Evolutionary conservation across 2,797 vertebrate species (phyloP), one percentile per base, ranked within the genome.

Genomic region (Diplodus puntazzo): DNA sequence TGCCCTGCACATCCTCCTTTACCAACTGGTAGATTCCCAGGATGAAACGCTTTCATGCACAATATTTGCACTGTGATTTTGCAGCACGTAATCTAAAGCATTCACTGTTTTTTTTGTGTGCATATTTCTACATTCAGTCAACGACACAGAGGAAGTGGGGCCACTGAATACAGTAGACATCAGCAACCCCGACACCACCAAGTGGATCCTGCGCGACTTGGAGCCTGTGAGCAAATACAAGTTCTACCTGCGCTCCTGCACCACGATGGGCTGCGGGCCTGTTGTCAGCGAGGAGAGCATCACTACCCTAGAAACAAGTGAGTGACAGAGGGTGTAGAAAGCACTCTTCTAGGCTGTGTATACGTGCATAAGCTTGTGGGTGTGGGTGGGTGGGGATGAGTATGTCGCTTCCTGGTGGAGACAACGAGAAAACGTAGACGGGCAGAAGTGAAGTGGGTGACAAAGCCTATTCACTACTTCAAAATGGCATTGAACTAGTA

Each of bases 171-270:
- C 93, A 0, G 58, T 98, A 58, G 95, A 97, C 69, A 88, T 99
- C 66, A 91, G 92, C 34, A 92, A 95, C 61, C 95, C 86, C 0
- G 92, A 94, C 10, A 94, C 92, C 10, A 95, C 94, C 81, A 96
- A 95, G 81, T 97, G 96, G 96, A 94, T 78, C 66, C 94, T 99
- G 43, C 91, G 93, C 0, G 96, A 96, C 75, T 88, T 99, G 93
- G 96, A 91, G 61, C 87, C 96, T 25, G 72, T 96, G 59, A 98
- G 97, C 91, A 97, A 93, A 82, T 99, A 99, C 94, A 98, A 96
- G 89, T 96, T 99, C 92, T 97, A 98, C 88, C 92, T 97, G 75
- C 94, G 94, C 43, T 96, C 97, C 59, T 99, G 98, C 89, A 99
- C 98, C n/a, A 85, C 77, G 7, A 87, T 92, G 83, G 98, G 98